Evolutionary conservation across 2,113 vertebrate species (phyloP).

Genomic region (Microcebus ravelobensis): DNA sequence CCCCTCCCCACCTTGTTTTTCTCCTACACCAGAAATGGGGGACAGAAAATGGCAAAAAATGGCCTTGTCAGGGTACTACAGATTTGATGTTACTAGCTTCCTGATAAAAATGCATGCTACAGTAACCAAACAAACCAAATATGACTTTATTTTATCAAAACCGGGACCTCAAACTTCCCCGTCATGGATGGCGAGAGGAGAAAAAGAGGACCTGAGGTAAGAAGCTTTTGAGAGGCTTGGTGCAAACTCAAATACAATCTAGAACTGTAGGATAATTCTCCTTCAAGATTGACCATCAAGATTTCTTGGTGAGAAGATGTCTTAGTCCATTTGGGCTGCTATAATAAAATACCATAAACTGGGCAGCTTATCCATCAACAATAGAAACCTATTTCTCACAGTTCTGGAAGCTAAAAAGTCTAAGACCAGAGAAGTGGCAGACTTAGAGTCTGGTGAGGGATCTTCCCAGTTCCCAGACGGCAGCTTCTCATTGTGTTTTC

Average conservation of each 20-base stretch:
- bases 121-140: background rate
- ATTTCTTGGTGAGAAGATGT: background rate
- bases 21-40: background rate
- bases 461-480: too few relatives aligned
- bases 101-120: background rate
- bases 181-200: background rate
- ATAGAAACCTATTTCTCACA: background rate
- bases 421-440: background rate
- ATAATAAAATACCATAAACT: background rate
- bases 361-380: background rate
- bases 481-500: background rate
- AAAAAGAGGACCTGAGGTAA: fast-evolving
- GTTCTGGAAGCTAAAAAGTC: background rate
- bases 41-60: background rate
- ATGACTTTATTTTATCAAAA: background rate
- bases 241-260: background rate
- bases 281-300: background rate
- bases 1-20: background rate
- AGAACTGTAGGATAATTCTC: background rate
- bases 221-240: background rate
- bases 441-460: background rate
- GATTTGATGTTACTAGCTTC: background rate
- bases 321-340: background rate
- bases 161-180: background rate
- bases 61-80: background rate